These are phyloP conservation scores for Eilema depressum DNA, from an alignment of 2,888 invertebrate genomes.

Conservation along the genomic window DNA sequence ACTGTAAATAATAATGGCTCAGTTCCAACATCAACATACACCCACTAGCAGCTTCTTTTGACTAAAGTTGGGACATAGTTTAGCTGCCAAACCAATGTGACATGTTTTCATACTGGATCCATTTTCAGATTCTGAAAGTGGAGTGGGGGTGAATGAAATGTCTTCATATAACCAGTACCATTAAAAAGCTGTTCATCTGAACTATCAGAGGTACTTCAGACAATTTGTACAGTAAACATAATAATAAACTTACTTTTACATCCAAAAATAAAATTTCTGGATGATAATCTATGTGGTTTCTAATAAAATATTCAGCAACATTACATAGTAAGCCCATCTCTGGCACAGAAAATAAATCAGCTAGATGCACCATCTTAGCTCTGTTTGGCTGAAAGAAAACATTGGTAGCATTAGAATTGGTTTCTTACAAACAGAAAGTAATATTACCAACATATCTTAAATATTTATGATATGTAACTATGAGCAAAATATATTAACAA, in stretches of 20 bases:
- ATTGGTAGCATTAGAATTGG: neutral
- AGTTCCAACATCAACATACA: neutral
- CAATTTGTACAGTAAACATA: too few relatives aligned
- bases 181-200: neutral
- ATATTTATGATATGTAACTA: neutral
- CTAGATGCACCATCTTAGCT: constrained; percentile 96
- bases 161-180: neutral
- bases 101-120: neutral
- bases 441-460: neutral
- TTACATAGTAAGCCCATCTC: constrained; percentile 98
- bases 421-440: neutral
- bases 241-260: constrained; percentile 90
- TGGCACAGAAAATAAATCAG: constrained; percentile 98
- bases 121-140: too few relatives aligned
- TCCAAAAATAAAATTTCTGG: constrained; percentile 98
- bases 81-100: neutral
- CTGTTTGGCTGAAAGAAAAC: constrained; percentile 81
- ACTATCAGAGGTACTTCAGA: neutral
- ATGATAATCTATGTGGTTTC: constrained; percentile 96
- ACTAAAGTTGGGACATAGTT: neutral
- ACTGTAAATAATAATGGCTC: neutral
- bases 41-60: neutral
- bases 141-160: too few relatives aligned
- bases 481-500: neutral
- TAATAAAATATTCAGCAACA: constrained; percentile 96